Evolutionary conservation across 2,797 vertebrate genomes (phyloP), one percentile per base, ranked within the genome.

Genomic region (Chiroxiphia lanceolata): DNA sequence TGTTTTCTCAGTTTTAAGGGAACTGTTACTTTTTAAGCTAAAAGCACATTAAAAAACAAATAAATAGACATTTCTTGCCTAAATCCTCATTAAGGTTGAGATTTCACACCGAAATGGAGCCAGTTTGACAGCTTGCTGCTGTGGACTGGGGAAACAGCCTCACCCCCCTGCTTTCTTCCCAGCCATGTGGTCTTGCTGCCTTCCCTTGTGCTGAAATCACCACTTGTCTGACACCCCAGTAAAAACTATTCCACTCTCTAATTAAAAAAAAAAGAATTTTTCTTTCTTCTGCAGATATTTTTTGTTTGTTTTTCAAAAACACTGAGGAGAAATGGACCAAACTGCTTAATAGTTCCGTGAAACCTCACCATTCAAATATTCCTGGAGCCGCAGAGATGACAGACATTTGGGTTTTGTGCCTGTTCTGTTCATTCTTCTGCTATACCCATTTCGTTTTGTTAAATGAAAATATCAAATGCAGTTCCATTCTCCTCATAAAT

Each of bases 21-120:
- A 82, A 63, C 12, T 68, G 21, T 38, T 91, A 76, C 23, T 76
- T 86, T 80, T 80, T 26, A 90, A 89, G n/a, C 15, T 60, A 68
- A 77, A 87, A 80, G 2, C 42, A 83, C 12, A 34, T 14, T n/a
- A 5, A 29, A 75, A 34, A 4, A 3, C 29, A 56, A 59, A 20
- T 1, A 45, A 26, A 29, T 25, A 34, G 18, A 59, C 2, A 33
- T 83, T 86, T 72, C 40, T 81, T 87, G 36, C 60, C 23, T 70
- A 87, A 89, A 83, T 80, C 42, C 9, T 67, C 45, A 17, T 72
- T 80, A 42, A 79, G 36, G 59, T 63, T 89, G 80, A 81, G 74
- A 91, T 86, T 94, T 95, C 94, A 92, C 93, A 79, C 63, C 72
- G 89, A 74, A 76, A 83, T 87, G 92, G 80, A 95, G 77, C n/a